Percentiles rank a stretch among this genome's conserved stretches.
phyloP scores from a whole-genome alignment of 2,113 vertebrate genomes.

The Anarrhichthys ocellatus region DNA sequence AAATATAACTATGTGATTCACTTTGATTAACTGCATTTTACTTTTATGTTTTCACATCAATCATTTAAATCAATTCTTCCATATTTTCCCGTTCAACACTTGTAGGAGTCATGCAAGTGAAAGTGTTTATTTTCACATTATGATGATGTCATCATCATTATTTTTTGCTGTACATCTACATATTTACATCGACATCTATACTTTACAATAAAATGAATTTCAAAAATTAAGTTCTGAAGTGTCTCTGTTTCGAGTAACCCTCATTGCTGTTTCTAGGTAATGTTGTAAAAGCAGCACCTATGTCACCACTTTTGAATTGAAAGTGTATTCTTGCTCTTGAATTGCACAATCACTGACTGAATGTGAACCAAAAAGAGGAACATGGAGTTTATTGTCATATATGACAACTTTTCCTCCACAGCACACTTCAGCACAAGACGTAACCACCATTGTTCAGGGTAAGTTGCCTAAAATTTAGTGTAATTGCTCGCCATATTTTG shows the following conservation, averaged over 20 bases:
- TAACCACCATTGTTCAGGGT: not conserved
- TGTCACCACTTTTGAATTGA: not conserved
- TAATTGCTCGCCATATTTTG: not conserved
- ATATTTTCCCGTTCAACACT: not conserved
- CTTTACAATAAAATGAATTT: constrained; percentile 7
- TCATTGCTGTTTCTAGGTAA: not conserved
- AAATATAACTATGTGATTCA: constrained; percentile 11
- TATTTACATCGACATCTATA: not conserved
- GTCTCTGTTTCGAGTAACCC: not conserved
- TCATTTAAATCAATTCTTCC: not conserved
- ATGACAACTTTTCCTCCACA: rapidly evolving
- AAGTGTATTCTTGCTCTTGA: not conserved
- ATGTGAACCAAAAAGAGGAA: constrained; percentile 49
- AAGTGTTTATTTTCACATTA: not conserved
- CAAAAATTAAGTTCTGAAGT: not conserved
- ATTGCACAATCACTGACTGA: not conserved
- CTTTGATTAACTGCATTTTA: not conserved
- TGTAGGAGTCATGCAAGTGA: not conserved
- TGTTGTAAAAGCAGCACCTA: not conserved
- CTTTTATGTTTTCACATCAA: not conserved
- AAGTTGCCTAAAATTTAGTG: not conserved
- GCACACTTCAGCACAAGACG: not conserved
- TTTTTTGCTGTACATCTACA: not conserved
- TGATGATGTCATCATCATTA: not conserved
- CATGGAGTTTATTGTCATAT: not conserved